Percentiles rank a stretch among this genome's conserved stretches.
Conservation (phyloP, 2,797 vertebrate genomes). For the Acrocephalus scirpaceus region DNA sequence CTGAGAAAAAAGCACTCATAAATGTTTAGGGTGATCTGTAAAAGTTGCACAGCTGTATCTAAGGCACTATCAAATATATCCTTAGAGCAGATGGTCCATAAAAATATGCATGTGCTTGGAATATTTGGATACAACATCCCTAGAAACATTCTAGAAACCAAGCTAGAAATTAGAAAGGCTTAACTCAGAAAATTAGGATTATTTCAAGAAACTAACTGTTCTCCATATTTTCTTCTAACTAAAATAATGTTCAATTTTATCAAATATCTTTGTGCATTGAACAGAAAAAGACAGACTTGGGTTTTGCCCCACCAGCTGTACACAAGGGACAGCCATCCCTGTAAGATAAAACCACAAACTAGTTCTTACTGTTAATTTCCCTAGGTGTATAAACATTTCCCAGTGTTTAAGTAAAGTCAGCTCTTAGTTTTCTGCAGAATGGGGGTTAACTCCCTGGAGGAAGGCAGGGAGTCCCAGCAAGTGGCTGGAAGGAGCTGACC, state of each 20-base stretch:
- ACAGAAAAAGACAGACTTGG: neutral
- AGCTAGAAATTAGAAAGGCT: neutral
- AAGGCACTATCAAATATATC: neutral
- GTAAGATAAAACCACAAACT: constrained; percentile 9
- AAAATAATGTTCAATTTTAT: neutral
- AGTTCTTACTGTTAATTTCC: neutral
- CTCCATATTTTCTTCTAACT: neutral
- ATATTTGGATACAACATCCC: neutral
- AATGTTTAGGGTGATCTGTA: neutral
- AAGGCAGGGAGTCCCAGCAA: neutral
- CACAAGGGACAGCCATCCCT: neutral
- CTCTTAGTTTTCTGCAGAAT: constrained; percentile 30
- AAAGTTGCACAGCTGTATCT: neutral
- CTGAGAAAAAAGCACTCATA: neutral
- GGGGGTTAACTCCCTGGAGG: constrained; percentile 49
- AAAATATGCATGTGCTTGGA: neutral
- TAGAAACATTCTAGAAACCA: neutral
- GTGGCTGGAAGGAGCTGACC: constrained; percentile 82
- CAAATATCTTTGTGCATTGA: neutral
- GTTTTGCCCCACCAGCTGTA: neutral
- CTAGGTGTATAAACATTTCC: neutral
- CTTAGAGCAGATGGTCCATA: neutral
- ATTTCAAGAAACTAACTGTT: neutral
- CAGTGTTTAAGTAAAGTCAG: constrained; percentile 25
- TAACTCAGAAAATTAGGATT: neutral